phyloP scores from a whole-genome alignment of 2,797 vertebrate species.

The Hippopotamyrus pictus region DNA sequence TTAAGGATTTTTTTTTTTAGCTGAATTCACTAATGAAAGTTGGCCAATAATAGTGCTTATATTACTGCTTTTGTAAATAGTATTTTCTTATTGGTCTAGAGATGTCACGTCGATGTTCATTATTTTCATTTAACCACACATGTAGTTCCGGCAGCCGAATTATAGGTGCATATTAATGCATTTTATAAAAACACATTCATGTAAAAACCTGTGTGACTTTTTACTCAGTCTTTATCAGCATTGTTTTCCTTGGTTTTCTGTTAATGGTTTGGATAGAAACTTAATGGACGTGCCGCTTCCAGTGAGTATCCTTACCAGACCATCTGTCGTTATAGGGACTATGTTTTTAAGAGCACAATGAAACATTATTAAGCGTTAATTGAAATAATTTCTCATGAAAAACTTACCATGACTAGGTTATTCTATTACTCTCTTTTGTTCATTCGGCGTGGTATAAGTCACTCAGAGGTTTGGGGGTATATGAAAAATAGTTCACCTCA shows the following conservation, averaged over 20 bases:
- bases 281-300: neutral
- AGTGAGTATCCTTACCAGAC: neutral
- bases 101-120: neutral
- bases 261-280: neutral
- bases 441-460: neutral
- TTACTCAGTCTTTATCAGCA: neutral
- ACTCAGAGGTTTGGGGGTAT: neutral
- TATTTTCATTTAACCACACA: neutral
- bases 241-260: neutral
- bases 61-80: neutral
- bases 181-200: neutral
- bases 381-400: neutral
- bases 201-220: neutral
- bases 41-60: neutral
- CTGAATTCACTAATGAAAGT: neutral
- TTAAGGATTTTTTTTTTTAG: neutral
- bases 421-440: neutral
- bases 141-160: neutral
- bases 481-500: neutral
- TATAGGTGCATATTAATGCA: neutral
- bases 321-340: neutral
- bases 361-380: neutral
- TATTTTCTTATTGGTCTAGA: neutral
- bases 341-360: neutral
- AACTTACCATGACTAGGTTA: neutral